Conservation (phyloP, 2,797 vertebrate species). For the Hemibagrus guttatus region DNA sequence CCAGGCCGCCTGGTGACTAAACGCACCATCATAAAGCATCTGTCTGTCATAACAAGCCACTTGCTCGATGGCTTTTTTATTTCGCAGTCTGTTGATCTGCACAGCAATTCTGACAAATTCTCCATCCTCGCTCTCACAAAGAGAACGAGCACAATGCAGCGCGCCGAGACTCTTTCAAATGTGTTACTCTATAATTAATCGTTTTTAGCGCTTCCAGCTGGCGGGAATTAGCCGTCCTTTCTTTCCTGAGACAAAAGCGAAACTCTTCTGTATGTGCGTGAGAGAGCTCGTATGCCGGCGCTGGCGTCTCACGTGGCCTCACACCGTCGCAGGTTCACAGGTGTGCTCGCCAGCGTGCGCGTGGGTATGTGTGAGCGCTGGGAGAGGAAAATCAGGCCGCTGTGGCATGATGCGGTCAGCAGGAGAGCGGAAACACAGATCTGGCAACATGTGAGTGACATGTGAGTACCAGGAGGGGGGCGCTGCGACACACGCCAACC, state of each 20-base stretch:
- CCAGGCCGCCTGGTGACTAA: slow-evolving; percentile 35
- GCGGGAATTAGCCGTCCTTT: slow-evolving; percentile 33
- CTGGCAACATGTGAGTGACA: slow-evolving; percentile 76
- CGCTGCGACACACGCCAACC: slow-evolving; percentile 60
- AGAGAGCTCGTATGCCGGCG: not conserved
- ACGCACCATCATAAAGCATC: slow-evolving; percentile 54
- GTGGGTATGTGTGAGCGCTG: slow-evolving; percentile 37
- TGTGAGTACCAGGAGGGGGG: slow-evolving; percentile 73
- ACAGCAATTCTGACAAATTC: slow-evolving; percentile 48
- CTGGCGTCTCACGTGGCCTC: not conserved
- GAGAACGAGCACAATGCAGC: not conserved
- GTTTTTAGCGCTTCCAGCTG: slow-evolving; percentile 44
- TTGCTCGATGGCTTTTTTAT: slow-evolving; percentile 23
- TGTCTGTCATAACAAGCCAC: slow-evolving; percentile 46
- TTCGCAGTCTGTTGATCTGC: slow-evolving; percentile 49
- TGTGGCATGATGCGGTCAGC: slow-evolving; percentile 67
- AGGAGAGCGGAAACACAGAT: slow-evolving; percentile 75
- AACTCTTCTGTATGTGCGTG: not conserved
- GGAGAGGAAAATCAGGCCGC: slow-evolving; percentile 36
- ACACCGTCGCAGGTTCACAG: slow-evolving; percentile 18
- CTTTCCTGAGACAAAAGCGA: slow-evolving; percentile 27
- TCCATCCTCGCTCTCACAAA: slow-evolving; percentile 35
- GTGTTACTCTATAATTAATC: slow-evolving; percentile 38
- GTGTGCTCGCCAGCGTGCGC: not conserved
- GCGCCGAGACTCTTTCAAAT: slow-evolving; percentile 10